Evolutionary conservation across 37 sponge, comb jelly and placozoan genomes (phyloP), one percentile per base, ranked within the genome.

Genomic region (Bolinopsis microptera): DNA sequence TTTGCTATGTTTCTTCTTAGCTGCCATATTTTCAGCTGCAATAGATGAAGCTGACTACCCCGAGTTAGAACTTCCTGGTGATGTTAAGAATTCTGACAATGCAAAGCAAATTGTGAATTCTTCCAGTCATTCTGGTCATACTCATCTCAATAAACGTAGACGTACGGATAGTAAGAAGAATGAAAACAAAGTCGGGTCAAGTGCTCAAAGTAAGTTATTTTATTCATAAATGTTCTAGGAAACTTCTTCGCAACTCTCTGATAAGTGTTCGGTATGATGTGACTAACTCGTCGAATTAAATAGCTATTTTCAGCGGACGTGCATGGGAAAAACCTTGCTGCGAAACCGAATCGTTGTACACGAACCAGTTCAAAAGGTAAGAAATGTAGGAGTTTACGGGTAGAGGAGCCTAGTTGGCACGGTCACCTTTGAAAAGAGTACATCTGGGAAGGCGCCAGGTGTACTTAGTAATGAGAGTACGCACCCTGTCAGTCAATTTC

Each of bases 41-140:
- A 18, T 77, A 16, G 80, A 77, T 18, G 80, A 77, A 34, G 80
- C 34, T 32, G 80, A 77, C 28, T 77, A 77, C 37, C 80, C 80
- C 21, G 74, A 70, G 26, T 26, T 70, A 2, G 3, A 5, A 28
- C 28, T 70, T 22, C 74, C 74, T 70, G 30, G 21, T 26, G 74
- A 70, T 48, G 61, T 48, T 5, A 48, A 48, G 61, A 48, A 48
- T n/a, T n/a, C n/a, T 13, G 61, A 48, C 61, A 48, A 48, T 5
- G 61, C n/a, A n/a, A n/a, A n/a, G n/a, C n/a, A n/a, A n/a, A n/a
- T n/a, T n/a, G n/a, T n/a, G n/a, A 48, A 48, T 48, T 48, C 61
- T 48, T 13, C 61, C 61, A 48, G 13, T 13, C 61, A 5, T 13
- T 13, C 61, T 48, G 61, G 61, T 13, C 61, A 13, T 18, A 48